Evolutionary conservation across 2,113 vertebrate species (phyloP).

Genomic region (Podarcis cretensis): DNA sequence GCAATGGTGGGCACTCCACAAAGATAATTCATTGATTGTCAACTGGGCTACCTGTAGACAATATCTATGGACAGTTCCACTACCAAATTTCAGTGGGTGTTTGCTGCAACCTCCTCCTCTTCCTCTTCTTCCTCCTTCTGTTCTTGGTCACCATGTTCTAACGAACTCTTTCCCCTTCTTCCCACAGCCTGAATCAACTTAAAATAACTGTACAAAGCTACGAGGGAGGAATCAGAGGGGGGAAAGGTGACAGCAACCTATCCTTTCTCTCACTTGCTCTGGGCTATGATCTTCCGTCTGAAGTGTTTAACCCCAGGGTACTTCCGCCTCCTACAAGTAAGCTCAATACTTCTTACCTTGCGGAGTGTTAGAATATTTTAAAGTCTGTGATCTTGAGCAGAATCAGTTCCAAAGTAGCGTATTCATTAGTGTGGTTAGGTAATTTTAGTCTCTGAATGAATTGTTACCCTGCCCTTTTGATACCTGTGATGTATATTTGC

Average conservation of each 20-base stretch:
- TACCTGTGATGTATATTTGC: too few species aligned
- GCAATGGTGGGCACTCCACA: neutral
- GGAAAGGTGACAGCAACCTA: neutral
- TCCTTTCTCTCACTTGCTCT: neutral
- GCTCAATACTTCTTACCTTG: neutral
- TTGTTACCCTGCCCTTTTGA: too few species aligned
- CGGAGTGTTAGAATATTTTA: neutral
- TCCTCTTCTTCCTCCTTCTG: neutral
- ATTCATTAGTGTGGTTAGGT: neutral
- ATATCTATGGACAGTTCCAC: neutral
- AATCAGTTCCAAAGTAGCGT: neutral
- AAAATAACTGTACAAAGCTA: neutral
- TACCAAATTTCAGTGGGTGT: too few species aligned
- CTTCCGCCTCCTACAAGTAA: constrained; percentile 93
- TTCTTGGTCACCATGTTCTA: neutral
- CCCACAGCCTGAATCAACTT: neutral
- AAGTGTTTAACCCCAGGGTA: constrained; percentile 92
- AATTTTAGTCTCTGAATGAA: too few species aligned
- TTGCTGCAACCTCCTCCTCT: neutral
- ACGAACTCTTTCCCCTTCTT: neutral
- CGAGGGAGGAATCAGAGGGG: neutral
- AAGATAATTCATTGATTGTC: neutral
- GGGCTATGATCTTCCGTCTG: constrained; percentile 87
- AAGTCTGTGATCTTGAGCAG: too few species aligned
- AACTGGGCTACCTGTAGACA: too few species aligned